Conservation (phyloP, 2,113 vertebrate genomes). For the Alces alces region DNA sequence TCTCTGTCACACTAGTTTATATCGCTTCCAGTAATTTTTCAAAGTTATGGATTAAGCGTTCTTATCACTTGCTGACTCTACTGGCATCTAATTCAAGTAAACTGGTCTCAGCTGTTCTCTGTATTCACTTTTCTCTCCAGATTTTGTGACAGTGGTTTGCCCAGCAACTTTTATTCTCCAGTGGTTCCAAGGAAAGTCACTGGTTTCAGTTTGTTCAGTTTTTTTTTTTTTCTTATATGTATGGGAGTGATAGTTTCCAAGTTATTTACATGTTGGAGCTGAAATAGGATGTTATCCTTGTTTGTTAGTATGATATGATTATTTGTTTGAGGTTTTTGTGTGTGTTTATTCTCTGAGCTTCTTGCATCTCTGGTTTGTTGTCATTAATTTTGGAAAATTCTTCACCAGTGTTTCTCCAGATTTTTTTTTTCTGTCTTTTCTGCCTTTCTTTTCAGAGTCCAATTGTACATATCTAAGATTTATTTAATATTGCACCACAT, state of each 20-base stretch:
- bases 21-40: background rate
- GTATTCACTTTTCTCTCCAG: background rate
- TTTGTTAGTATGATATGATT: background rate
- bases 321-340: background rate
- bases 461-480: background rate
- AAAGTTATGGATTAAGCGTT: background rate
- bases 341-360: background rate
- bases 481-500: background rate
- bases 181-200: background rate
- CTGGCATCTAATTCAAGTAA: background rate
- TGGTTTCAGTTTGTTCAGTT: background rate
- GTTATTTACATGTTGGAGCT: background rate
- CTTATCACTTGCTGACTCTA: background rate
- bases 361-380: background rate
- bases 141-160: background rate
- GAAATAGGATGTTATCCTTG: background rate
- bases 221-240: background rate
- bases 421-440: background rate
- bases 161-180: background rate
- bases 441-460: background rate
- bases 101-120: background rate
- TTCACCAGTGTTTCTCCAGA: background rate
- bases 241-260: background rate
- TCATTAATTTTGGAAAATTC: background rate
- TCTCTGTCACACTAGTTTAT: background rate